Evolutionary conservation across 2,888 invertebrate species (phyloP), one percentile per base, ranked within the genome.

Genomic region (Pollenia angustigena): DNA sequence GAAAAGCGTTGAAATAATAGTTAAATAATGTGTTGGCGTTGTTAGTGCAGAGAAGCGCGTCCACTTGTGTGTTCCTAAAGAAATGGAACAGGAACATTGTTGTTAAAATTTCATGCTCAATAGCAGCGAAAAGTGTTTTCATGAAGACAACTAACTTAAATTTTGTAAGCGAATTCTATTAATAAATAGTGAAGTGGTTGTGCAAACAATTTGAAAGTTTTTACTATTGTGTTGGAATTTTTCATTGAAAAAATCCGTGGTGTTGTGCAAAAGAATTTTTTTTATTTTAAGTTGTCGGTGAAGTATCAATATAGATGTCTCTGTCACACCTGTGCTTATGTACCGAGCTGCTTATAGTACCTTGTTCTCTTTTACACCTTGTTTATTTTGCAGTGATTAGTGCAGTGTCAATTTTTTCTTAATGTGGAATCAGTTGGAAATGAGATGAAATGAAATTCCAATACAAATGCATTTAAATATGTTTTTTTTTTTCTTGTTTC

Each of bases 21-120:
- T 4, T 83, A 90, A 90, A 23, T 6, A 91, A 91, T 92, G 90
- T 89, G 89, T 88, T 85, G 74, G 82, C 81, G 86, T 80, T 81
- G 72, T 50, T 81, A 58, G 23, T 68, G 71, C 68, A 32, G 58
- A 76, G 88, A 88, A 90, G 90, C 90, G 89, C 90, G 86, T 80
- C 79, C 81, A 85, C 54, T 81, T 62, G 23, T 46, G 82, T 68
- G 82, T 87, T 87, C 85, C 84, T 42, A 8, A 46, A 42, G 23
- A 54, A 79, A 66, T 85, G 88, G 87, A 69, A 88, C 42, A 85
- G 88, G 66, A 89, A 88, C 87, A 82, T 78, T 78, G 62, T 78
- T 72, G 60, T 84, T 64, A 81, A 85, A 74, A 76, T 72, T 23
- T n/a, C 6, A 6, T 66, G 14, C 14, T 79, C 8, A 32, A 62